These are phyloP conservation scores for Triplophysa rosa DNA, from an alignment of 2,113 vertebrate genomes.

Conservation along the genomic window DNA sequence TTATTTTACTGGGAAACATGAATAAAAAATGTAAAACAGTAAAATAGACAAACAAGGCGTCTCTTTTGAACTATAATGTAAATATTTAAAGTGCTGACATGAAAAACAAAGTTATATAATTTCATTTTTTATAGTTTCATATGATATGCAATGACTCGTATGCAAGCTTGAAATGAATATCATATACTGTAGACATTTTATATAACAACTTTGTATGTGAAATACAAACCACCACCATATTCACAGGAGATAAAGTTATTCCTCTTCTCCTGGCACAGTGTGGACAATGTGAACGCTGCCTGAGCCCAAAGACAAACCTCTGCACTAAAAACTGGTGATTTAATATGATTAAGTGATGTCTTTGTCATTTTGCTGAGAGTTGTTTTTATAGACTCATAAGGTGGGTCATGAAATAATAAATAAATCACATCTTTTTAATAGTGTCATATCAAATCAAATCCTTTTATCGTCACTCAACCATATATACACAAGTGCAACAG, in stretches of 20 bases:
- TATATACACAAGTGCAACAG: no score
- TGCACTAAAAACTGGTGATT: constrained; percentile 72
- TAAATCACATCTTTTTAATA: no score
- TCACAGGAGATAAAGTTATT: constrained; percentile 81
- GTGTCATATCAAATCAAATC: no score
- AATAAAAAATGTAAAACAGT: no score
- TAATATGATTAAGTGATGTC: not conserved
- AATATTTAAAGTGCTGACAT: no score
- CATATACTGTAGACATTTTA: not conserved
- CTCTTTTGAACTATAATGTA: no score
- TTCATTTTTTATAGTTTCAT: no score
- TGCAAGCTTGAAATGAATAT: not conserved
- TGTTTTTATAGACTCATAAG: constrained; percentile 24
- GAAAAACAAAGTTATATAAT: no score
- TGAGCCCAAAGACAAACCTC: constrained; percentile 68
- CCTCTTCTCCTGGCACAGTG: constrained; percentile 79
- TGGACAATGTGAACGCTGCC: constrained; percentile 70
- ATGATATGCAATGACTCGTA: not conserved
- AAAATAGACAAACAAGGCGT: no score
- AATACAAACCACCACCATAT: not conserved
- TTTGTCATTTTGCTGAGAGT: not conserved
- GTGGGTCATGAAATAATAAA: constrained; percentile 2
- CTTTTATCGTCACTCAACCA: no score
- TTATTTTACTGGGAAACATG: no score
- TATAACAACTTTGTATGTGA: not conserved